Evolutionary conservation across 2,797 vertebrate species (phyloP).

Genomic region (Rhabdomys pumilio): DNA sequence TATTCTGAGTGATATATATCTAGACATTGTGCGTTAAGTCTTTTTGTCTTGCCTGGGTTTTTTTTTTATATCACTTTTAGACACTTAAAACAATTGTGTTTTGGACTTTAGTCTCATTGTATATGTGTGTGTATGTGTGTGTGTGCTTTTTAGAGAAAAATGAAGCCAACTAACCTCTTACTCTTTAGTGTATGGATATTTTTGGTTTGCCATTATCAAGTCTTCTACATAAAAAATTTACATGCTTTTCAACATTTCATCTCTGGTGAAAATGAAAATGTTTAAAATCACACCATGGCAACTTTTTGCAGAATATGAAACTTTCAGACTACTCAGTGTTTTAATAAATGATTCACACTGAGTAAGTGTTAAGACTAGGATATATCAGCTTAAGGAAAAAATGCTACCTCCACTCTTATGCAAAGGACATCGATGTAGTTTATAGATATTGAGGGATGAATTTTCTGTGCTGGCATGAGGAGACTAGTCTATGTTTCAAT

Average conservation of each 20-base stretch:
- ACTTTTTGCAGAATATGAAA: conserved; percentile 65
- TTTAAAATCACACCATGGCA: conserved; percentile 74
- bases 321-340: conserved; percentile 65
- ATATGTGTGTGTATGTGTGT: neutral
- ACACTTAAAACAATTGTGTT: conserved; percentile 39
- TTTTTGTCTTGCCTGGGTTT: neutral
- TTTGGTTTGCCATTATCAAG: conserved; percentile 54
- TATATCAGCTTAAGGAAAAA: conserved; percentile 57
- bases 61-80: conserved; percentile 18
- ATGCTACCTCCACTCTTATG: neutral
- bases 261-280: conserved; percentile 78
- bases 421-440: conserved; percentile 6
- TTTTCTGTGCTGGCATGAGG: neutral
- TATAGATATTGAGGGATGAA: conserved; percentile 13
- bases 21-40: neutral
- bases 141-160: neutral
- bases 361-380: conserved; percentile 68
- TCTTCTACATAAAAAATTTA: conserved; percentile 67
- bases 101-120: conserved; percentile 35
- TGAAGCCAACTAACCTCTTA: neutral
- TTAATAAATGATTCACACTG: conserved; percentile 71
- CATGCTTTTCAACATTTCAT: conserved; percentile 64
- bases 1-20: neutral
- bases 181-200: conserved; percentile 35
- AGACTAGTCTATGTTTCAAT: neutral